These are phyloP conservation scores for Zaprionus ghesquierei DNA, from an alignment of 1,140 invertebrate species.

Conservation along the genomic window DNA sequence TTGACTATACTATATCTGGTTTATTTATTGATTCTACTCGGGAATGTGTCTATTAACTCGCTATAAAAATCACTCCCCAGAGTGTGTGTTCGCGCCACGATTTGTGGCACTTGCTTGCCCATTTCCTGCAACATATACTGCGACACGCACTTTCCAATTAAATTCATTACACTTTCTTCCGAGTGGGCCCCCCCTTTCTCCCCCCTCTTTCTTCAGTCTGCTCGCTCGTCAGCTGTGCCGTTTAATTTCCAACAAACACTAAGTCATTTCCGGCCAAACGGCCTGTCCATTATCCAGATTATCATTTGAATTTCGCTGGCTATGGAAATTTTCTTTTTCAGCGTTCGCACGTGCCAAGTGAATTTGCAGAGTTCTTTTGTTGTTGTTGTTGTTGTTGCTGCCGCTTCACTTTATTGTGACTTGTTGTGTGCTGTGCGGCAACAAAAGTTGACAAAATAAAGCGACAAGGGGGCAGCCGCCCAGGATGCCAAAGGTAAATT, in stretches of 20 bases:
- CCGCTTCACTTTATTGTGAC: constrained; percentile 23
- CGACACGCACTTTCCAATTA: constrained; percentile 72
- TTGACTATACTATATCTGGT: background rate
- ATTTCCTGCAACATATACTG: constrained; percentile 49
- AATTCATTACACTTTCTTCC: constrained; percentile 75
- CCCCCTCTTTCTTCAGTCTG: background rate
- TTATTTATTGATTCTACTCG: background rate
- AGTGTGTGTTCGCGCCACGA: constrained; percentile 46
- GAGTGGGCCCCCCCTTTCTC: background rate
- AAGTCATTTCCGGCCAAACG: constrained; percentile 75
- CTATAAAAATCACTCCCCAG: constrained; percentile 33
- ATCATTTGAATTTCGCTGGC: constrained; percentile 64
- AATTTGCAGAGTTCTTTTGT: constrained; percentile 4
- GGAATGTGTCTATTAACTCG: constrained; percentile 36
- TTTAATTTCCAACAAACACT: constrained; percentile 72
- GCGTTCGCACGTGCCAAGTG: background rate
- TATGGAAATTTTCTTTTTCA: constrained; percentile 40
- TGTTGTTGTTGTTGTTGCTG: background rate
- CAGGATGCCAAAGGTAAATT: constrained; percentile 21
- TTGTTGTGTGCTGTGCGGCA: constrained; percentile 22
- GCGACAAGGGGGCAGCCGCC: background rate
- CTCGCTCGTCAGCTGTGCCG: constrained; percentile 15
- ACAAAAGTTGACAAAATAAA: constrained; percentile 48
- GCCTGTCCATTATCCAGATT: constrained; percentile 71
- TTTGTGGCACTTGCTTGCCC: constrained; percentile 46